These are phyloP conservation scores for Bubo scandiacus DNA, from an alignment of 2,113 vertebrate genomes.

Conservation along the genomic window DNA sequence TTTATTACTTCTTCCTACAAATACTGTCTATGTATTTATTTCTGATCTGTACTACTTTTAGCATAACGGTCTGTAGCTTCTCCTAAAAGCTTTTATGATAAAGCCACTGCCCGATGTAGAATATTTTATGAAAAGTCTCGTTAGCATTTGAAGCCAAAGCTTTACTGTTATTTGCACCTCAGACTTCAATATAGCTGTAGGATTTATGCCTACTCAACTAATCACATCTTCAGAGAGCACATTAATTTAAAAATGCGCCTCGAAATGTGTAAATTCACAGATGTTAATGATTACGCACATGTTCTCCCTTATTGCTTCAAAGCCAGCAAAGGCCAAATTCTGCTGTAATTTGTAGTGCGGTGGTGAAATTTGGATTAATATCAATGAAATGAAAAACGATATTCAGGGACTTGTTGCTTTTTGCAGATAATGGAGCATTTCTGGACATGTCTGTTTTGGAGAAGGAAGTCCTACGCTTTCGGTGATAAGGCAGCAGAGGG, in stretches of 20 bases:
- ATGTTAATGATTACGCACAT: conserved; percentile 17
- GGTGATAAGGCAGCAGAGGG: neutral
- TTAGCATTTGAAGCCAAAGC: neutral
- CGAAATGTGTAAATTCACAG: conserved; percentile 13
- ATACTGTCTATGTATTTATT: neutral
- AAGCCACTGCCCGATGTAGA: neutral
- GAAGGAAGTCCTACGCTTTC: neutral
- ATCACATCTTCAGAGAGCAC: neutral
- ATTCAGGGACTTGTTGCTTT: neutral
- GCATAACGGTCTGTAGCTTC: neutral
- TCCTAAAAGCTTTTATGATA: neutral
- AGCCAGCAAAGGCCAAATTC: neutral
- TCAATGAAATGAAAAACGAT: neutral
- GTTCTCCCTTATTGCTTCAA: conserved; percentile 38
- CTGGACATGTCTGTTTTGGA: neutral
- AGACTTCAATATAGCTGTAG: neutral
- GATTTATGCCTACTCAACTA: neutral
- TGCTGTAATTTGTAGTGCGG: conserved; percentile 18
- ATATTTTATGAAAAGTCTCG: neutral
- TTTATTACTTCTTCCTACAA: conserved; percentile 2
- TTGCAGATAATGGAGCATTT: neutral
- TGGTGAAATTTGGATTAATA: conserved; percentile 3
- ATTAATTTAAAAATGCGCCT: neutral
- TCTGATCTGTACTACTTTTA: neutral
- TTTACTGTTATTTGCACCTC: neutral